Percentiles rank a stretch among this genome's conserved stretches.
phyloP scores from a whole-genome alignment of 2,113 vertebrate genomes.

The Gracilinanus agilis region DNA sequence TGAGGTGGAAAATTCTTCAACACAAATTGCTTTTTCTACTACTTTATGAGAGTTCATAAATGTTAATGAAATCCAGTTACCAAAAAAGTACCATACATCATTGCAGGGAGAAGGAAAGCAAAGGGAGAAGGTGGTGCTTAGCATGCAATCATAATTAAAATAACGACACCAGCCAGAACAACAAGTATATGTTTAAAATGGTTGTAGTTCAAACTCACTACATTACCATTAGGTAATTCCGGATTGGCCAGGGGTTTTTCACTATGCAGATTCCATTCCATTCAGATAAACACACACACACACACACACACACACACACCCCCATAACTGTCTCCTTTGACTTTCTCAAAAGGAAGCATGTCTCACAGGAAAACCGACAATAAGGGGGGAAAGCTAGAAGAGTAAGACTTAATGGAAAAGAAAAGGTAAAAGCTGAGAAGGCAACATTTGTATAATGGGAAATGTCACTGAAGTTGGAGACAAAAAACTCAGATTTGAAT shows the following conservation, averaged over 20 bases:
- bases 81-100: conserved; percentile 82
- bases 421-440: not conserved
- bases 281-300: not conserved
- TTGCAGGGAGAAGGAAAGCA: conserved; percentile 71
- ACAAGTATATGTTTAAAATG: conserved; percentile 17
- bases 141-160: conserved; percentile 69
- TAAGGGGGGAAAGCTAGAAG: not conserved
- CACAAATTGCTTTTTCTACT: conserved; percentile 78
- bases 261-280: not conserved
- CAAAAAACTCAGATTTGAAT: not conserved
- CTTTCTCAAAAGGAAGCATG: not conserved
- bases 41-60: conserved; percentile 80
- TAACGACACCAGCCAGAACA: conserved; percentile 53
- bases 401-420: not conserved
- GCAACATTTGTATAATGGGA: not conserved
- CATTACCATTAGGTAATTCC: accelerated
- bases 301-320: too few species aligned
- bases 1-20: conserved; percentile 80
- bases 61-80: conserved; percentile 79
- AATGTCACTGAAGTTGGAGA: not conserved
- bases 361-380: not conserved
- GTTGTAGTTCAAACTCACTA: not conserved
- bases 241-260: not conserved
- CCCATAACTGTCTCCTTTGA: accelerated
- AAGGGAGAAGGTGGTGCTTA: conserved; percentile 66